These are phyloP conservation scores for Reinhardtius hippoglossoides DNA, from an alignment of 2,113 vertebrate species.

Conservation along the genomic window DNA sequence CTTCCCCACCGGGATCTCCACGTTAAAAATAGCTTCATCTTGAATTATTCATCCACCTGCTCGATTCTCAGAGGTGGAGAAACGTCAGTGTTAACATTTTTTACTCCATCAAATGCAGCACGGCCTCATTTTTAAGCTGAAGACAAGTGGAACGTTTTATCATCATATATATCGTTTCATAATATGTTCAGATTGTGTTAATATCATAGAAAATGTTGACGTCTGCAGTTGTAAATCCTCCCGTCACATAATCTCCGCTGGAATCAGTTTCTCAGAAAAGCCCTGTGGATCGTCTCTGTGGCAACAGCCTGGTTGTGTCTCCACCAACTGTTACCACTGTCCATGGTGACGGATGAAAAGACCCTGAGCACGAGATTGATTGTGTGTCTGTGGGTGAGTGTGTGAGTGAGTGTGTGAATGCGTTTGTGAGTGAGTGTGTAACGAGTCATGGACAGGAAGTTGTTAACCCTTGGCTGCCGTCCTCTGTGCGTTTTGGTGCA, in stretches of 20 bases:
- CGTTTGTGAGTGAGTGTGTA: constrained; percentile 22
- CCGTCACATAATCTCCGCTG: constrained; percentile 24
- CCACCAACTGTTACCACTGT: neutral
- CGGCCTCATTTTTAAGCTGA: neutral
- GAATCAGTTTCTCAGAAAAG: constrained; percentile 44
- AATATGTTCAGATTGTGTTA: neutral
- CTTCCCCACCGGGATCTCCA: constrained; percentile 15
- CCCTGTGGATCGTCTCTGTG: constrained; percentile 43
- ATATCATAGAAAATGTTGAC: neutral
- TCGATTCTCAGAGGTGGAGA: constrained; percentile 41
- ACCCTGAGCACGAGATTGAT: constrained; percentile 12
- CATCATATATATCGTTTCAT: too few species aligned
- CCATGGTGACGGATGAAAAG: constrained; percentile 47
- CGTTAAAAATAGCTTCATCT: constrained; percentile 47
- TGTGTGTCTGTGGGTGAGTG: constrained; percentile 26
- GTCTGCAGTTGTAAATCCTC: neutral
- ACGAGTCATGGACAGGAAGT: constrained; percentile 38
- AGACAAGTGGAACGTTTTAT: neutral
- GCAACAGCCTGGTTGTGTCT: constrained; percentile 39
- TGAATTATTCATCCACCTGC: constrained; percentile 64
- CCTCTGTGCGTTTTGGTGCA: constrained; percentile 15
- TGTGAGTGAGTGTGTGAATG: constrained; percentile 8
- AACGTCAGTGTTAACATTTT: constrained; percentile 7
- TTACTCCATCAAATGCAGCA: neutral
- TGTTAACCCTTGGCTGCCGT: constrained; percentile 25